Percentiles rank a stretch among this genome's conserved stretches.
phyloP scores from a whole-genome alignment of 2,797 vertebrate species.

The Graptemys geographica region DNA sequence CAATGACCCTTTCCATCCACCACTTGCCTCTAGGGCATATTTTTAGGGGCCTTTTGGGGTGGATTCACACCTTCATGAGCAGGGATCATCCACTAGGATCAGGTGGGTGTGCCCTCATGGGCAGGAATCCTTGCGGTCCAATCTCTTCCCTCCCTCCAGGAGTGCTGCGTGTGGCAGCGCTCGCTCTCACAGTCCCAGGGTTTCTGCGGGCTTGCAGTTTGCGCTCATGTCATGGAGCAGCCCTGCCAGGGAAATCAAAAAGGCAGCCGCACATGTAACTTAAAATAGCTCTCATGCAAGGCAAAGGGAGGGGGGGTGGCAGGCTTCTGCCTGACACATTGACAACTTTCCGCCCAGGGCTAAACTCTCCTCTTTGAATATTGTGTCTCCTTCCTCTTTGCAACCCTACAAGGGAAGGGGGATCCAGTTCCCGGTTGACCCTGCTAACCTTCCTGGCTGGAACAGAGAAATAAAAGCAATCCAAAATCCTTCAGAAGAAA shows the following conservation, averaged over 20 bases:
- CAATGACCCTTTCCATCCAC: background rate
- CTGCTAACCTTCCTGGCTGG: background rate
- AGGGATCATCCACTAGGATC: background rate
- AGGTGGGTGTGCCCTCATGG: fast-evolving
- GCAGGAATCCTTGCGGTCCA: too few species aligned
- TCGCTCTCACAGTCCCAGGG: background rate
- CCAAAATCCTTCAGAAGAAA: background rate
- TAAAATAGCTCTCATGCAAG: constrained; percentile 69
- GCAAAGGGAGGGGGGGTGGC: background rate
- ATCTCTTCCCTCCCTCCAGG: fast-evolving
- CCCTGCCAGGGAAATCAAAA: constrained; percentile 71
- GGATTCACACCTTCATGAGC: background rate
- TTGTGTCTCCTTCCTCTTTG: constrained; percentile 65
- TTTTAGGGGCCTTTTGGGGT: background rate
- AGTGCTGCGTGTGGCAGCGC: fast-evolving
- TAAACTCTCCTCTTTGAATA: constrained; percentile 65
- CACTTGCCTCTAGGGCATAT: fast-evolving
- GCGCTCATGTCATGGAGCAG: constrained; percentile 67
- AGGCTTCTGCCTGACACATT: constrained; percentile 63
- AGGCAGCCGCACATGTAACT: constrained; percentile 72
- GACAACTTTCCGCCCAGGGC: constrained; percentile 65
- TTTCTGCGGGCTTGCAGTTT: background rate
- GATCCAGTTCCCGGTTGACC: constrained; percentile 42
- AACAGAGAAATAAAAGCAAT: background rate
- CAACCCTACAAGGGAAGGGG: constrained; percentile 59